A percentile compares a stretch with the other conserved stretches of the same genome.
phyloP scores from a whole-genome alignment of 2,113 vertebrate genomes.

The Pandion haliaetus region DNA sequence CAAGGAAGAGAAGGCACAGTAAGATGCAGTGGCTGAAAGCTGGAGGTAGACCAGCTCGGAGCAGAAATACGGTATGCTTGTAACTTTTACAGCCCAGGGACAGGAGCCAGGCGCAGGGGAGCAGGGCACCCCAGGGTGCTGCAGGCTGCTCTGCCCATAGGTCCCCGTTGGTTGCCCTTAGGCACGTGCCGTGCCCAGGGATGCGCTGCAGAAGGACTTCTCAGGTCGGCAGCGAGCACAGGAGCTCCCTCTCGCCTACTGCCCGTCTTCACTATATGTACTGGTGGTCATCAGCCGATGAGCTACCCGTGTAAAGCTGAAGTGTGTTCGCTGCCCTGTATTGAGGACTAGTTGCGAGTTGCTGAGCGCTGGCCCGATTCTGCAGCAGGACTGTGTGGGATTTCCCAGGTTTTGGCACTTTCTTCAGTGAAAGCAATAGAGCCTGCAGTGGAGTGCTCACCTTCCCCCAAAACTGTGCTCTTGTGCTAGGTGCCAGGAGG shows the following conservation, averaged over 20 bases:
- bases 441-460: background rate
- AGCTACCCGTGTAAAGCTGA: background rate
- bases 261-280: background rate
- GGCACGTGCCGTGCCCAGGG: background rate
- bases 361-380: background rate
- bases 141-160: background rate
- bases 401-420: background rate
- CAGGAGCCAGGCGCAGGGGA: background rate
- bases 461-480: background rate
- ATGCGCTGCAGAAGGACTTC: background rate
- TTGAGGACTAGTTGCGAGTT: background rate
- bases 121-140: background rate
- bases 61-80: background rate
- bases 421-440: accelerated
- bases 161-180: background rate
- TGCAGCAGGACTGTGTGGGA: background rate
- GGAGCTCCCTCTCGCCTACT: background rate
- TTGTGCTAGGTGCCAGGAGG: background rate
- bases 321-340: background rate
- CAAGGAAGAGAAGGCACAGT: background rate
- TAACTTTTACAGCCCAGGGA: background rate
- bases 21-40: background rate
- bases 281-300: background rate
- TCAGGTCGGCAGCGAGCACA: background rate
- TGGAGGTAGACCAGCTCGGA: background rate